Evolutionary conservation across 2,888 invertebrate species (phyloP).

Genomic region (Dioctria rufipes): DNA sequence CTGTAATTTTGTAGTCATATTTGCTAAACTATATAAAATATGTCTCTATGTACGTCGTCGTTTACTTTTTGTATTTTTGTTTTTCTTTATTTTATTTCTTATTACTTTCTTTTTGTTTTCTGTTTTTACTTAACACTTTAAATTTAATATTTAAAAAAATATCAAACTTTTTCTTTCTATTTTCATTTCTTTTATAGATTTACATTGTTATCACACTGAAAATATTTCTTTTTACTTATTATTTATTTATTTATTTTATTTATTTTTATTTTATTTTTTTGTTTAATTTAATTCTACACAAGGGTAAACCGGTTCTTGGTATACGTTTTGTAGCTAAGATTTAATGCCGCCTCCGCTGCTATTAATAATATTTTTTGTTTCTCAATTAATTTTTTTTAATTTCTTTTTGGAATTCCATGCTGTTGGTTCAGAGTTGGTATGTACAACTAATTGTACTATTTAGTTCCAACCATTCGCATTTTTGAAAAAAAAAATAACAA

Average conservation of each 20-base stretch:
- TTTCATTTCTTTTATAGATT: constrained; percentile 32
- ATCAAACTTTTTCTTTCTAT: constrained; percentile 50
- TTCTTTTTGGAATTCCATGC: constrained; percentile 19
- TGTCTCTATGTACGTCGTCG: constrained; percentile 35
- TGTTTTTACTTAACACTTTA: constrained; percentile 26
- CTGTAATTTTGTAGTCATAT: constrained; percentile 11
- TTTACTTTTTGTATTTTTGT: constrained; percentile 11
- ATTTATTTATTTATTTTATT: constrained; percentile 25
- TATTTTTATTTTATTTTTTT: constrained; percentile 13
- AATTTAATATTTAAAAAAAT: constrained; percentile 53
- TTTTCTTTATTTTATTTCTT: constrained; percentile 26
- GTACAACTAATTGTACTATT: constrained; percentile 5
- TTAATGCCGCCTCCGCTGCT: constrained; percentile 43
- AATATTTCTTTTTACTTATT: constrained; percentile 46
- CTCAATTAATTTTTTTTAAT: not conserved
- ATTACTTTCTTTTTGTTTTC: constrained; percentile 6
- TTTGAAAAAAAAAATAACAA: no score
- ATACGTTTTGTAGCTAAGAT: constrained; percentile 53
- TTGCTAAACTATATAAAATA: constrained; percentile 40
- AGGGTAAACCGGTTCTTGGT: constrained; percentile 52
- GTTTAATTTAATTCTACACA: constrained; percentile 25
- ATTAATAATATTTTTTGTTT: not conserved
- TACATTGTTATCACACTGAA: constrained; percentile 52
- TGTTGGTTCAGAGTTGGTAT: constrained; percentile 19
- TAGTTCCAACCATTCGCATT: no score